Conservation (phyloP, 2,797 vertebrate genomes). For the Molossus molossus region DNA sequence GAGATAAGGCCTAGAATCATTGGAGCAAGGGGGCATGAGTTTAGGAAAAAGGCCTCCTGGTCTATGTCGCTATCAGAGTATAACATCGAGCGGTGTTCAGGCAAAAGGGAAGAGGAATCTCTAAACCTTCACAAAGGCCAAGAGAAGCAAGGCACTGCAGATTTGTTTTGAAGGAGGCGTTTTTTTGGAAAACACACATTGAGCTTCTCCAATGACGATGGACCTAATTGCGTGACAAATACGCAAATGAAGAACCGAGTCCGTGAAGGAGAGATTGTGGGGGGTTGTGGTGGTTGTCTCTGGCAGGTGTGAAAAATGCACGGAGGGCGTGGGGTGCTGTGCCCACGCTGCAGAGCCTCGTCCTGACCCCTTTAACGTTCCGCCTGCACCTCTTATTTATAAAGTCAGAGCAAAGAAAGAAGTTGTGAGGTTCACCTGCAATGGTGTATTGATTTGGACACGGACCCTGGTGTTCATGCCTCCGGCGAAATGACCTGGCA, state of each 20-base stretch:
- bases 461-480: rapidly evolving
- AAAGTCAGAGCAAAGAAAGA: neutral
- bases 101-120: neutral
- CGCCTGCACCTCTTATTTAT: rapidly evolving
- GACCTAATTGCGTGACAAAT: neutral
- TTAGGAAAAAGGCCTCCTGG: neutral
- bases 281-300: rapidly evolving
- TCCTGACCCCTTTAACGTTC: rapidly evolving
- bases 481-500: neutral
- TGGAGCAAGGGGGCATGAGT: rapidly evolving
- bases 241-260: neutral
- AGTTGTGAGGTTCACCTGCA: rapidly evolving
- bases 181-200: neutral
- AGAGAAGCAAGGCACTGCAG: rapidly evolving
- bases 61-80: rapidly evolving
- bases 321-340: no score
- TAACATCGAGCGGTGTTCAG: rapidly evolving
- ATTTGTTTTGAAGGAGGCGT: neutral
- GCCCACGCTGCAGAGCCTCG: rapidly evolving
- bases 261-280: rapidly evolving
- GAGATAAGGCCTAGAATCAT: neutral
- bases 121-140: neutral
- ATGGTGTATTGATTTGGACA: neutral
- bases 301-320: no score
- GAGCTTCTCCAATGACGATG: neutral